Conservation (phyloP, 2,888 invertebrate species). For the Prenolepis imparis region DNA sequence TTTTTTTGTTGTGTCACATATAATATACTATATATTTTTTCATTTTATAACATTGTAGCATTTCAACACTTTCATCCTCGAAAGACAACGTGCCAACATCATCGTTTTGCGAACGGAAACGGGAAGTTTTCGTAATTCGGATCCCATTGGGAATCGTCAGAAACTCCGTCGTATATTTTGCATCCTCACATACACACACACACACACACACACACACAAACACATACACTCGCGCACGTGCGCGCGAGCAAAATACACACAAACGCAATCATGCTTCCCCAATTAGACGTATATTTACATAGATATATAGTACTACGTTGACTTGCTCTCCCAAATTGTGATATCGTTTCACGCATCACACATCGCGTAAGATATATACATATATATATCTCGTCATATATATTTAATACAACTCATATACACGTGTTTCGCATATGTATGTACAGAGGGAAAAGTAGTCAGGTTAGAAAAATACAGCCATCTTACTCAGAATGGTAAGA, state of each 20-base stretch:
- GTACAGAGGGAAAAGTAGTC: constrained; percentile 82
- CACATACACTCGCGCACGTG: constrained; percentile 55
- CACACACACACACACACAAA: constrained; percentile 49
- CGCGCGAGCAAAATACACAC: constrained; percentile 56
- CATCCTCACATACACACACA: constrained; percentile 31
- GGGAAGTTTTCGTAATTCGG: constrained; percentile 69
- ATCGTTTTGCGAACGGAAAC: constrained; percentile 23
- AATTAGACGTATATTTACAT: constrained; percentile 70
- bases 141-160: constrained; percentile 72
- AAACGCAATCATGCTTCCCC: constrained; percentile 53
- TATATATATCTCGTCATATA: constrained; percentile 24
- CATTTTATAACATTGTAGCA: constrained; percentile 53
- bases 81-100: constrained; percentile 59
- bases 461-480: constrained; percentile 86
- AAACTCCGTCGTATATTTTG: constrained; percentile 53
- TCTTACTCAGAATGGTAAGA: constrained; percentile 82
- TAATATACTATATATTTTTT: constrained; percentile 49
- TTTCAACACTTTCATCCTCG: constrained; percentile 44
- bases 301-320: constrained; percentile 67
- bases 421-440: constrained; percentile 68
- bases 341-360: constrained; percentile 26
- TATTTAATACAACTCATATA: constrained; percentile 58
- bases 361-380: neutral
- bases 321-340: constrained; percentile 44
- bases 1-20: constrained; percentile 25